Percentiles rank a stretch among this genome's conserved stretches.
phyloP scores from a whole-genome alignment of 2,888 invertebrate species.

The Sphaerophoria taeniata region DNA sequence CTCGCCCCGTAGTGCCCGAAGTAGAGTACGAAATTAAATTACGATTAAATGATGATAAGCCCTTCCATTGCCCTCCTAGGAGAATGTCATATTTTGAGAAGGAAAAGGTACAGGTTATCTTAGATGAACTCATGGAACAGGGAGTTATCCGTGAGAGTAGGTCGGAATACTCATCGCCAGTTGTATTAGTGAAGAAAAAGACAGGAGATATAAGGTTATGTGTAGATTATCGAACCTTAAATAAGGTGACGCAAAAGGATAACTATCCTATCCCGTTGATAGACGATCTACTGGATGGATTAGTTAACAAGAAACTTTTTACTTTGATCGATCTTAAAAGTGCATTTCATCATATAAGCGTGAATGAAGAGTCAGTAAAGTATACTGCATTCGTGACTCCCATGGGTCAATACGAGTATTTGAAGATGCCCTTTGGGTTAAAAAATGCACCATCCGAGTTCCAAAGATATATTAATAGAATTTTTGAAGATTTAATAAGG shows the following conservation, averaged over 20 bases:
- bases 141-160: slow-evolving; percentile 38
- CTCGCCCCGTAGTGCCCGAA: slow-evolving; percentile 40
- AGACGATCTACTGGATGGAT: slow-evolving; percentile 61
- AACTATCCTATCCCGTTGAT: slow-evolving; percentile 67
- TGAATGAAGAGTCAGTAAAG: slow-evolving; percentile 31
- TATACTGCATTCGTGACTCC: neutral
- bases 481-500: slow-evolving; percentile 12
- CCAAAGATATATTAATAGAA: neutral
- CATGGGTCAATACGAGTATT: neutral
- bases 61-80: slow-evolving; percentile 41
- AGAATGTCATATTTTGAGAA: slow-evolving; percentile 39
- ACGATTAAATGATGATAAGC: slow-evolving; percentile 30
- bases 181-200: slow-evolving; percentile 56
- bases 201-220: slow-evolving; percentile 50
- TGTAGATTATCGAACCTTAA: slow-evolving; percentile 63
- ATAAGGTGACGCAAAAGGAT: slow-evolving; percentile 59
- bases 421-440: neutral
- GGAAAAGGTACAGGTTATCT: slow-evolving; percentile 29
- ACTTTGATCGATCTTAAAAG: slow-evolving; percentile 70
- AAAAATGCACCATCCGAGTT: neutral
- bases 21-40: slow-evolving; percentile 42
- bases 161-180: slow-evolving; percentile 45
- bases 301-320: slow-evolving; percentile 70
- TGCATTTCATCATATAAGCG: slow-evolving; percentile 71
- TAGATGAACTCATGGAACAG: slow-evolving; percentile 27